Percentiles rank a stretch among this genome's conserved stretches.
These are phyloP conservation scores for Netelia fuscicornis DNA, from an alignment of 2,888 invertebrate genomes.

Conservation along the genomic window DNA sequence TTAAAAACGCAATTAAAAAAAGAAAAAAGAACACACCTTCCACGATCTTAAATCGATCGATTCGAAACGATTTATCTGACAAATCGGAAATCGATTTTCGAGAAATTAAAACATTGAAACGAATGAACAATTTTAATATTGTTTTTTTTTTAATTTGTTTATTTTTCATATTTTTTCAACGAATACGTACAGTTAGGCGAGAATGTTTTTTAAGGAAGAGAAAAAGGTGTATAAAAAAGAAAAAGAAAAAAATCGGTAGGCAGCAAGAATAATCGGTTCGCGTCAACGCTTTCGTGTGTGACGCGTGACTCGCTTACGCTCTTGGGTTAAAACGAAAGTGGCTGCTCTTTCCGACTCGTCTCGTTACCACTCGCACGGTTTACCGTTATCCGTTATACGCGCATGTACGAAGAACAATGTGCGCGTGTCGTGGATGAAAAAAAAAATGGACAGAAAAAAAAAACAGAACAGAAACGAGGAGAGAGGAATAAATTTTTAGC, in stretches of 20 bases:
- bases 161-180: too few relatives aligned
- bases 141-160: too few relatives aligned
- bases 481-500: neutral
- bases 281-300: conserved; percentile 41
- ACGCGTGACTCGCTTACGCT: conserved; percentile 65
- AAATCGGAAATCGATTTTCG: too few relatives aligned
- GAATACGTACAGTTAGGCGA: too few relatives aligned
- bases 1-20: neutral
- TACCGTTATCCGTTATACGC: conserved; percentile 65
- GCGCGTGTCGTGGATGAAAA: conserved; percentile 41
- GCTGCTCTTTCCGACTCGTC: conserved; percentile 48
- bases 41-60: too few relatives aligned
- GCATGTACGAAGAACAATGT: conserved; percentile 37
- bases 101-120: too few relatives aligned
- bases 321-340: conserved; percentile 72
- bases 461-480: neutral
- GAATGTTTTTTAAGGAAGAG: neutral
- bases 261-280: neutral
- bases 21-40: too few relatives aligned
- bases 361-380: conserved; percentile 18
- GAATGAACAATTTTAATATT: too few relatives aligned
- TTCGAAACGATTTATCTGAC: too few relatives aligned
- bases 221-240: neutral
- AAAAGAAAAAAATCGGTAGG: neutral
- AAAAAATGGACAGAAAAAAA: conserved; percentile 10